Conservation (phyloP, 64 coral and sea anemone species). For the Orbicella faveolata region DNA sequence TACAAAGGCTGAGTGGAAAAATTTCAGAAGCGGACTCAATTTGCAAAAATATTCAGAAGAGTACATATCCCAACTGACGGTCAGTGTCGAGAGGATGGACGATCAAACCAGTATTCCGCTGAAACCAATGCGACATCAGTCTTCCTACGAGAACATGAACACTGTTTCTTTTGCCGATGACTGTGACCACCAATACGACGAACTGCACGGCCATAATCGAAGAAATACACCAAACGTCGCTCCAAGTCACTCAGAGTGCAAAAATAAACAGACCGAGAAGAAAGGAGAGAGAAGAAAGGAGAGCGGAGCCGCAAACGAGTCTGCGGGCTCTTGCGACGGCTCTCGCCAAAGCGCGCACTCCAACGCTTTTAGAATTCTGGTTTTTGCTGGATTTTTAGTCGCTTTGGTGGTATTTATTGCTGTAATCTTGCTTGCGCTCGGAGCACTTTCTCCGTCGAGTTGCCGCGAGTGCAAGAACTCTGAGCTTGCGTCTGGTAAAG, state of each 20-base stretch:
- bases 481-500: background rate
- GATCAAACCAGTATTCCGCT: constrained; percentile 9
- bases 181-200: constrained; percentile 39
- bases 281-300: too few species aligned
- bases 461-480: constrained; percentile 26
- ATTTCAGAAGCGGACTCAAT: too few species aligned
- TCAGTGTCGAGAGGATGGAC: background rate
- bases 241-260: too few species aligned
- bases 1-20: too few species aligned
- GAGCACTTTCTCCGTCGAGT: background rate
- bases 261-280: too few species aligned
- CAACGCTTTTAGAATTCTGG: background rate
- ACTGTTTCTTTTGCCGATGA: constrained; percentile 7
- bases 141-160: constrained; percentile 52
- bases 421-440: constrained; percentile 18
- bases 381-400: background rate
- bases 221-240: too few species aligned
- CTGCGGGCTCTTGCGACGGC: background rate
- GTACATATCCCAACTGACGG: background rate
- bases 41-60: too few species aligned
- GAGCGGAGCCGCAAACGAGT: background rate
- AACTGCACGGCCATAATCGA: background rate
- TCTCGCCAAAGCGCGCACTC: background rate
- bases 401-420: constrained; percentile 8
- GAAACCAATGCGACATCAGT: constrained; percentile 2